Evolutionary conservation across 2,797 vertebrate genomes (phyloP), one percentile per base, ranked within the genome.

Genomic region (Sebastes steindachneri): DNA sequence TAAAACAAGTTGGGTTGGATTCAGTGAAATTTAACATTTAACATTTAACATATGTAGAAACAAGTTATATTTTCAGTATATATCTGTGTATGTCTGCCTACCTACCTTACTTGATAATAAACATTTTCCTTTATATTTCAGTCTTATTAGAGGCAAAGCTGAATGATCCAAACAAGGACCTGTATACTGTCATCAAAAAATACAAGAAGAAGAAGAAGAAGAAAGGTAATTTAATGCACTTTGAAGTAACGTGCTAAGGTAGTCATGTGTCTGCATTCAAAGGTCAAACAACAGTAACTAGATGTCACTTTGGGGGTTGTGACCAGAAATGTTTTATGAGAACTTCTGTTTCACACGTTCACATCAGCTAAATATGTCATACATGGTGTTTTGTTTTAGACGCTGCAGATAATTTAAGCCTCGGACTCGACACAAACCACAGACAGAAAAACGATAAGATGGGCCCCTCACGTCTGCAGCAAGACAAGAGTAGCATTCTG

Each of bases 361-460:
- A 67, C 31, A 60, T 45, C 0, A 0, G 14, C 28, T 64, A 8
- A 45, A 1, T 23, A 1, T 3, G 9, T 67, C 25, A n/a, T 5
- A 55, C 23, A 3, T 41, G 37, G 37, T 41, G n/a, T 67, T 62
- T 54, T 41, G 1, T 64, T 67, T 72, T 26, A 80, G 66, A 25
- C n/a, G 1, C 60, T 66, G 53, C 54, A 66, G 45, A 75, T 71
- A 55, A 76, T 72, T 67, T 72, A 9, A 76, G 54, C 41, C 0
- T 23, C 21, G 33, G 8, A 3, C 23, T 19, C 1, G 5, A 80
- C 10, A 45, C 0, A 51, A 75, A 65, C 72, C 62, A 26, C 67
- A 15, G 10, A 65, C 28, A 35, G 51, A 51, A 29, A 28, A 45
- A 14, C 2, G 72, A 59, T 75, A 28, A 51, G 17, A 26, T n/a